Evolutionary conservation across 1,140 invertebrate species (phyloP).

Genomic region (Orchesella cincta): DNA sequence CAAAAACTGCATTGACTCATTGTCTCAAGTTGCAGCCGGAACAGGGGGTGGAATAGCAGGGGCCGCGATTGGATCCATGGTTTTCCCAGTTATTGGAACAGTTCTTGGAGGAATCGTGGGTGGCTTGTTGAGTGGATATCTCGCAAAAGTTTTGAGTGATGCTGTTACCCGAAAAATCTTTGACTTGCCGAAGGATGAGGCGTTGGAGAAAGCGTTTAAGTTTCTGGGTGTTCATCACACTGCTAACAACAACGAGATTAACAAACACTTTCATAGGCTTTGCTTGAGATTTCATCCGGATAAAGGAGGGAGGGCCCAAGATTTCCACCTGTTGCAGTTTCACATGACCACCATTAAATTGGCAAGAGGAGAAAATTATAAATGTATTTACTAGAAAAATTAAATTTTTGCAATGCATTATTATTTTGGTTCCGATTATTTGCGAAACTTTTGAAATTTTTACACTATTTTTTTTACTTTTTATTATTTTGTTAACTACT

Average conservation of each 20-base stretch:
- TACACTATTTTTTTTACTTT: no score
- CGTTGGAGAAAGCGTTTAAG: conserved; percentile 37
- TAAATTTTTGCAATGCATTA: no score
- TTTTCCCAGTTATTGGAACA: conserved; percentile 5
- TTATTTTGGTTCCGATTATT: no score
- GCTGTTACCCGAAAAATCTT: conserved; percentile 24
- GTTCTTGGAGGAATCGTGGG: conserved; percentile 26
- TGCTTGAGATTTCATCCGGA: conserved; percentile 35
- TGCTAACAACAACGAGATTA: conserved; percentile 30
- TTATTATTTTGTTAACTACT: no score
- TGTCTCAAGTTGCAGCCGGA: not conserved
- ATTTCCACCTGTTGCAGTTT: conserved; percentile 31
- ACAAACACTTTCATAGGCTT: conserved; percentile 7
- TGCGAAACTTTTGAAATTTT: no score
- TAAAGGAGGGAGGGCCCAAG: conserved; percentile 29
- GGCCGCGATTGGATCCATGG: not conserved
- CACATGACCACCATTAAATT: conserved; percentile 39
- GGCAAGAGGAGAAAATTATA: conserved; percentile 46
- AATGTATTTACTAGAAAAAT: no score
- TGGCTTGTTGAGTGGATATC: not conserved
- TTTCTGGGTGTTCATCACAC: conserved; percentile 18
- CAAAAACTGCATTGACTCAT: conserved; percentile 25
- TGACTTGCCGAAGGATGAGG: conserved; percentile 31
- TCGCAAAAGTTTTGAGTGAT: conserved; percentile 26
- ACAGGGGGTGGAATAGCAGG: conserved; percentile 23